Conservation (phyloP, 2,113 vertebrate genomes). For the Chaenogobius annularis region DNA sequence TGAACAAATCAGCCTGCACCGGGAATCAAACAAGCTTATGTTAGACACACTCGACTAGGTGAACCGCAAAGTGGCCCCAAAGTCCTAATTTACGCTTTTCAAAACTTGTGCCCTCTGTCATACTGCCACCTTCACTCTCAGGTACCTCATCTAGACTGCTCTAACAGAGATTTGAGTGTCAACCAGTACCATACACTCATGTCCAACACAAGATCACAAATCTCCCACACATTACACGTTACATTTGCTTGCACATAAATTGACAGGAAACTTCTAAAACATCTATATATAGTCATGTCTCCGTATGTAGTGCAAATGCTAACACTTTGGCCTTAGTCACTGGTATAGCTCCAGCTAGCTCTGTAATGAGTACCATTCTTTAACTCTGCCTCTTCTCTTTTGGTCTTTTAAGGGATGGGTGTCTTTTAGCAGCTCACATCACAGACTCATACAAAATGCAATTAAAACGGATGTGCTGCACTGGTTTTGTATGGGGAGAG, state of each 20-base stretch:
- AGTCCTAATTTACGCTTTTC: constrained; percentile 1
- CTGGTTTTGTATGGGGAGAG: constrained; percentile 56
- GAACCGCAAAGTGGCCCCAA: neutral
- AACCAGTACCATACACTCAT: neutral
- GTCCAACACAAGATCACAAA: neutral
- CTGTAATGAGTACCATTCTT: constrained; percentile 44
- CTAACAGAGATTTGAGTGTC: neutral
- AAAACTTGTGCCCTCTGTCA: neutral
- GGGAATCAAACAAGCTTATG: neutral
- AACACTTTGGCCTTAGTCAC: constrained; percentile 42
- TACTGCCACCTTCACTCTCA: neutral
- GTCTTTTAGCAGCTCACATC: constrained; percentile 71
- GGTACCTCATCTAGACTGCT: neutral
- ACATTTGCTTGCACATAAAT: constrained; percentile 21
- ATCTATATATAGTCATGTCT: neutral
- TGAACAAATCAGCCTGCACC: neutral
- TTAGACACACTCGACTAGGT: neutral
- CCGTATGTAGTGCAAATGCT: constrained; percentile 3
- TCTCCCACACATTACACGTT: constrained; percentile 6
- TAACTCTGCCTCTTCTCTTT: constrained; percentile 41
- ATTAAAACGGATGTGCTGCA: constrained; percentile 78
- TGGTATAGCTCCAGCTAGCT: constrained; percentile 22
- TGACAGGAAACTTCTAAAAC: constrained; percentile 10
- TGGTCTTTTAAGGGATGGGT: constrained; percentile 52
- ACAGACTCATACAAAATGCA: constrained; percentile 73